Evolutionary conservation across 1,140 invertebrate genomes (phyloP), one percentile per base, ranked within the genome.

Genomic region (Pemphigus obesinymphae): DNA sequence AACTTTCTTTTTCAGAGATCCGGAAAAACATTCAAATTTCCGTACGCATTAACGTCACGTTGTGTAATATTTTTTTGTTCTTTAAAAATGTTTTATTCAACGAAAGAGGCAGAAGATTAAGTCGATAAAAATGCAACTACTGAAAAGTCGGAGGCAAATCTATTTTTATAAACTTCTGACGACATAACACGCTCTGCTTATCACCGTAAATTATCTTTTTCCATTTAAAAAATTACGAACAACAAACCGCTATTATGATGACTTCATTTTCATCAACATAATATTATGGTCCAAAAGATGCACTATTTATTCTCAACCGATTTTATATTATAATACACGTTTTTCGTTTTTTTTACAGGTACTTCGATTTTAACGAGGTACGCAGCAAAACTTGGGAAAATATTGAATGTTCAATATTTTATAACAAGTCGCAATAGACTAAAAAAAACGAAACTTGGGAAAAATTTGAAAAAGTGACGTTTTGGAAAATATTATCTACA

Each of bases 51-150:
- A 15, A 17, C 23, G 10, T 23, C 43, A 40, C 8, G 10, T 3
- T 20, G 29, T 20, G 29, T 45, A 40, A 5, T 40, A 40, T 40
- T 40, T 40, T 40, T 61, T 31, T 61, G 7, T 34, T 63, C 5
- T 11, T 50, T 73, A n/a, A 50, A 31, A 40, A 73, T 50, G 29
- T 73, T 73, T 63, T 50, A 73, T 73, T 73, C 45, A 31, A 50
- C n/a, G 70, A 73, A 11, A 45, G 23, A 73, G 34, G 11, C 1
- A 20, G 7, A 20, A n/a, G 43, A 73, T 73, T 50, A 50, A 48
- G 23, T 50, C 17, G 70, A 73, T 73, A 50, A 50, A 73, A 48
- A 17, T 26, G 26, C 26, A 31, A 48, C 43, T 13, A 73, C 26
- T 34, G 3, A 72, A 29, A 29, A 72, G 40, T 72, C 15, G 0